These are phyloP conservation scores for Dryocosmus kuriphilus DNA, from an alignment of 2,888 invertebrate genomes.

Conservation along the genomic window DNA sequence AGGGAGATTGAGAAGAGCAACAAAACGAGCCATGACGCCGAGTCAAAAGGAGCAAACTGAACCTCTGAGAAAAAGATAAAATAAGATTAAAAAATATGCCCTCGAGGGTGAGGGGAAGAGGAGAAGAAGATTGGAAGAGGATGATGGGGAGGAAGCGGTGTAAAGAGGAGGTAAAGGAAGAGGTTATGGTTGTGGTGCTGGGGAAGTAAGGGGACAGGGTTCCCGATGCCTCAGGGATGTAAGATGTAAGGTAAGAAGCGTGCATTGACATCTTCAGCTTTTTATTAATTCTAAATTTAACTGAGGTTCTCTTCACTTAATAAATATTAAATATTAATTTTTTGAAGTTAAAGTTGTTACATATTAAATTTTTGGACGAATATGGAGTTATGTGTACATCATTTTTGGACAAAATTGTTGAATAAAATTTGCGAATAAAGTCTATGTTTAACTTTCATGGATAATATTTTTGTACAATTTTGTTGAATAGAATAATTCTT, in stretches of 20 bases:
- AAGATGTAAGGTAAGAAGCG: slow-evolving; percentile 62
- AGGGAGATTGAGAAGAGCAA: slow-evolving; percentile 62
- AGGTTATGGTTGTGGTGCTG: slow-evolving; percentile 40
- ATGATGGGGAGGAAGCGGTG: slow-evolving; percentile 36
- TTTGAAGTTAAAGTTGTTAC: too few species aligned
- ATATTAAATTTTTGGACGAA: too few species aligned
- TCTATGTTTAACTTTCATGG: too few species aligned
- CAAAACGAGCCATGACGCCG: slow-evolving; percentile 68
- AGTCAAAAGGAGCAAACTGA: slow-evolving; percentile 55
- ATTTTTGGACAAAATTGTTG: too few species aligned
- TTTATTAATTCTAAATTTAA: slow-evolving; percentile 6
- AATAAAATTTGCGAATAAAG: too few species aligned
- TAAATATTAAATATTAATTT: neutral
- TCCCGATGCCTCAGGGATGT: slow-evolving; percentile 66
- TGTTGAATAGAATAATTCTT: neutral
- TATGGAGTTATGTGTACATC: too few species aligned
- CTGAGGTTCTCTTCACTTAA: neutral
- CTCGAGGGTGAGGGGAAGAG: slow-evolving; percentile 47
- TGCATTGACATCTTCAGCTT: slow-evolving; percentile 41
- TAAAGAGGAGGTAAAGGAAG: slow-evolving; percentile 44
- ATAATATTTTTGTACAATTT: too few species aligned
- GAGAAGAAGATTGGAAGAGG: slow-evolving; percentile 28
- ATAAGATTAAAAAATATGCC: slow-evolving; percentile 46
- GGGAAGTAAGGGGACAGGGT: slow-evolving; percentile 46
- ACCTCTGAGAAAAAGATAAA: slow-evolving; percentile 50